phyloP scores from a whole-genome alignment of 2,888 invertebrate species.

The Halictus ligatus region DNA sequence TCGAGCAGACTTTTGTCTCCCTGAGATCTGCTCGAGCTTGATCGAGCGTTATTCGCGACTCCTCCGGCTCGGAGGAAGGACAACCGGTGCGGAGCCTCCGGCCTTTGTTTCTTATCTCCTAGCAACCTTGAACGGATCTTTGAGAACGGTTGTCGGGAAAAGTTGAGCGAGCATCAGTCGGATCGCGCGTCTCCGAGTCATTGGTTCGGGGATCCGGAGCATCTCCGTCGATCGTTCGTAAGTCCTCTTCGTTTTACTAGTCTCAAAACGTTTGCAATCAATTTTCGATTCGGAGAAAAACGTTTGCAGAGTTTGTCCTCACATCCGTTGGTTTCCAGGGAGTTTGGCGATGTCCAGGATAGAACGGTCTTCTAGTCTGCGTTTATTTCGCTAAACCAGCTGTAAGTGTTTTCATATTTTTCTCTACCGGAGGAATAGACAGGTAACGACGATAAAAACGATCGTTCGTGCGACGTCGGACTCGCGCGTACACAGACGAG shows the following conservation, averaged over 20 bases:
- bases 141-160: slow-evolving; percentile 51
- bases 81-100: slow-evolving; percentile 45
- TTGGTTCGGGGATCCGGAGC: slow-evolving; percentile 36
- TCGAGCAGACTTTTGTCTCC: not conserved
- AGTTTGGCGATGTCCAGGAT: not conserved
- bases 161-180: slow-evolving; percentile 57
- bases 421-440: slow-evolving; percentile 1
- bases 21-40: not conserved
- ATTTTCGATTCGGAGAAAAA: not conserved
- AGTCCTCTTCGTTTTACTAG: not conserved
- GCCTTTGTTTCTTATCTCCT: slow-evolving; percentile 52
- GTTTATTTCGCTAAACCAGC: slow-evolving; percentile 23
- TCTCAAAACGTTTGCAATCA: not conserved
- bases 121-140: slow-evolving; percentile 43
- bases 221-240: not conserved
- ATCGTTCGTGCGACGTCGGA: not conserved
- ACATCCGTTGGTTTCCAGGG: not conserved
- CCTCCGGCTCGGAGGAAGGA: slow-evolving; percentile 41
- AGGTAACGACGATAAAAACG: not conserved
- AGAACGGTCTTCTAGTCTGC: not conserved
- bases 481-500: not conserved
- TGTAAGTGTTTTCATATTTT: slow-evolving; percentile 42
- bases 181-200: slow-evolving; percentile 34
- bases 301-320: not conserved
- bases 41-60: slow-evolving; percentile 18